Conservation (phyloP, 2,113 vertebrate species). For the Rhinolophus sinicus region DNA sequence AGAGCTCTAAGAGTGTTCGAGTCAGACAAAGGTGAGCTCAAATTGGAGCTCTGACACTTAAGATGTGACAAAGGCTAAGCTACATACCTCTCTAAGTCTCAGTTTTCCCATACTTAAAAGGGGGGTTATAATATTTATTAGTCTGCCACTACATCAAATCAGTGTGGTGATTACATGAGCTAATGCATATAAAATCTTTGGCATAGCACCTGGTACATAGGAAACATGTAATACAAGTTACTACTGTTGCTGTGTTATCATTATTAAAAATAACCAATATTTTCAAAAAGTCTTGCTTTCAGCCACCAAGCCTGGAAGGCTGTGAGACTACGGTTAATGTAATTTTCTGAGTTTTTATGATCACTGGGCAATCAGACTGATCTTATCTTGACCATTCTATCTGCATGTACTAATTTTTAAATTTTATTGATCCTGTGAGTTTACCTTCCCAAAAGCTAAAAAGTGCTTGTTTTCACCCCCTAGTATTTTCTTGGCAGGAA, state of each 20-base stretch:
- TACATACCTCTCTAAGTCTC: not conserved
- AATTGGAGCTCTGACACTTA: not conserved
- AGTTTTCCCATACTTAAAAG: not conserved
- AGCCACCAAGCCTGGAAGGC: not conserved
- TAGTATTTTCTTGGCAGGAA: constrained; percentile 27
- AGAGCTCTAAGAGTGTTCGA: not conserved
- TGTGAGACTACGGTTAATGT: not conserved
- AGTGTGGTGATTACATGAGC: not conserved
- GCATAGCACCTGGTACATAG: not conserved
- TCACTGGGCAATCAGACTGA: not conserved
- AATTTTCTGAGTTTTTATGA: not conserved
- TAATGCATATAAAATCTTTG: not conserved
- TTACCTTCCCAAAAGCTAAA: not conserved
- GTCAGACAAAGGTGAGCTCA: not conserved
- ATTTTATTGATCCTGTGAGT: not conserved
- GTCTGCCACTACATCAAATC: not conserved
- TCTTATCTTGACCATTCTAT: not conserved
- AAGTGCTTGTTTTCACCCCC: not conserved
- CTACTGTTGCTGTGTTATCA: not conserved
- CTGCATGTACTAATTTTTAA: not conserved
- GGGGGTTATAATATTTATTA: not conserved
- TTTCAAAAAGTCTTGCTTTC: not conserved
- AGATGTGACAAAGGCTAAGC: not conserved
- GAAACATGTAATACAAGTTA: not conserved
- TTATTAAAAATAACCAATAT: not conserved